These are phyloP conservation scores for Yasuhikotakia modesta DNA, from an alignment of 2,797 vertebrate species.

Conservation along the genomic window DNA sequence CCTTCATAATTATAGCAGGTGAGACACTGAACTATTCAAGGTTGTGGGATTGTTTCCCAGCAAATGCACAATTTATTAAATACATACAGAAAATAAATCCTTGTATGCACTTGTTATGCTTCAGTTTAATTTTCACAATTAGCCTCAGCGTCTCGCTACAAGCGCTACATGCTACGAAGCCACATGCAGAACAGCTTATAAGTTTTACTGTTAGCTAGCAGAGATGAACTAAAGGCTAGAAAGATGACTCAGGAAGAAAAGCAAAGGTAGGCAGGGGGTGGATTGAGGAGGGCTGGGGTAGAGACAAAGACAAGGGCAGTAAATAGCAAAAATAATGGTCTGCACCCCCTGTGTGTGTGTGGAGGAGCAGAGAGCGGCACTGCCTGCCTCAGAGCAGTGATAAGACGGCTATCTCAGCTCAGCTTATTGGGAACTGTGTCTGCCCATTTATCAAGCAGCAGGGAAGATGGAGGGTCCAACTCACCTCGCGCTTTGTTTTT, in stretches of 20 bases:
- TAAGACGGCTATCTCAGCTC: slow-evolving; percentile 58
- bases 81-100: too few species aligned
- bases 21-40: too few species aligned
- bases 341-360: not conserved
- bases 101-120: not conserved
- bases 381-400: slow-evolving; percentile 58
- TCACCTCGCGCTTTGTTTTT: slow-evolving; percentile 98
- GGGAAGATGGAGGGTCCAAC: slow-evolving; percentile 74
- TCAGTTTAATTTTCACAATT: not conserved
- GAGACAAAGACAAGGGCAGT: slow-evolving; percentile 26
- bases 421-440: slow-evolving; percentile 59
- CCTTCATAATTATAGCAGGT: not conserved
- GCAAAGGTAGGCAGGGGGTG: slow-evolving; percentile 17
- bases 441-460: slow-evolving; percentile 61
- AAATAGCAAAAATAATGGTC: slow-evolving; percentile 28
- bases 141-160: slow-evolving; percentile 3
- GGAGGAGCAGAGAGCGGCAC: slow-evolving; percentile 24
- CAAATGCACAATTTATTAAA: too few species aligned
- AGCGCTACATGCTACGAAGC: slow-evolving; percentile 26
- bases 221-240: slow-evolving; percentile 23
- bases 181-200: not conserved
- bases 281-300: slow-evolving; percentile 16
- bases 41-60: too few species aligned
- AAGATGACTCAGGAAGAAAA: slow-evolving; percentile 18
- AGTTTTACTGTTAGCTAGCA: slow-evolving; percentile 18